A percentile compares a stretch with the other conserved stretches of the same genome.
These are phyloP conservation scores for Rhinogobio ventralis DNA, from an alignment of 2,797 vertebrate species.

Conservation along the genomic window DNA sequence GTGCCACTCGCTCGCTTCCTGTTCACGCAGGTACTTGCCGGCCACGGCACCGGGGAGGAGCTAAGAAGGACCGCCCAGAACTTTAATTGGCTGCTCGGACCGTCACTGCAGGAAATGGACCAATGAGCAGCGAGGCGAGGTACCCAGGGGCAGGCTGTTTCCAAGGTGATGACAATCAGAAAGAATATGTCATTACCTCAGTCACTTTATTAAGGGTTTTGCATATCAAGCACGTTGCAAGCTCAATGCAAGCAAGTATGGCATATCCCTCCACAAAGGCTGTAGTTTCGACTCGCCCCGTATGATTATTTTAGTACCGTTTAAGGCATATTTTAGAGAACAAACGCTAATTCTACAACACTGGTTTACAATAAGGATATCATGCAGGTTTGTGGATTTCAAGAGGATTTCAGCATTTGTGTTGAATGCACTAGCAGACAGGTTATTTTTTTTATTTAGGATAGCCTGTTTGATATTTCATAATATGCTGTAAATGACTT, in stretches of 20 bases:
- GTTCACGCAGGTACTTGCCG: slow-evolving; percentile 65
- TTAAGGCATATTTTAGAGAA: slow-evolving; percentile 62
- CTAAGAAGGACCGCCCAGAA: slow-evolving; percentile 58
- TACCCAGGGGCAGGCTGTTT: slow-evolving; percentile 64
- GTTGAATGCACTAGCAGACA: slow-evolving; percentile 91
- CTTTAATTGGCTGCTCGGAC: slow-evolving; percentile 63
- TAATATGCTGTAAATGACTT: slow-evolving; percentile 93
- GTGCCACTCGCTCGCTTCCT: slow-evolving; percentile 65
- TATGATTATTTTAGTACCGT: slow-evolving; percentile 62
- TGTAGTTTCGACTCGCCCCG: slow-evolving; percentile 60
- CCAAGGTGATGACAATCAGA: slow-evolving; percentile 90
- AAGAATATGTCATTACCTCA: slow-evolving; percentile 90
- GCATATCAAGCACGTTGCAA: slow-evolving; percentile 88
- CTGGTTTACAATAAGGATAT: slow-evolving; percentile 88
- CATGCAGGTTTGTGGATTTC: slow-evolving; percentile 85
- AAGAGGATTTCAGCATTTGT: slow-evolving; percentile 78
- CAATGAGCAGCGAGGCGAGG: slow-evolving; percentile 68
- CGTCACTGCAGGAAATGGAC: slow-evolving; percentile 67
- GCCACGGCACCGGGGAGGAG: slow-evolving; percentile 56
- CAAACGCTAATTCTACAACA: slow-evolving; percentile 62
- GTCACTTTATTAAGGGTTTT: slow-evolving; percentile 83
- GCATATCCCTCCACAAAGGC: slow-evolving; percentile 80
- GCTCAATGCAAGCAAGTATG: slow-evolving; percentile 83
- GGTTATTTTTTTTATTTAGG: slow-evolving; percentile 89
- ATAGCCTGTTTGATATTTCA: slow-evolving; percentile 92